Evolutionary conservation across 1,140 invertebrate genomes (phyloP), one percentile per base, ranked within the genome.

Genomic region (Pseudachorutes palmiensis): DNA sequence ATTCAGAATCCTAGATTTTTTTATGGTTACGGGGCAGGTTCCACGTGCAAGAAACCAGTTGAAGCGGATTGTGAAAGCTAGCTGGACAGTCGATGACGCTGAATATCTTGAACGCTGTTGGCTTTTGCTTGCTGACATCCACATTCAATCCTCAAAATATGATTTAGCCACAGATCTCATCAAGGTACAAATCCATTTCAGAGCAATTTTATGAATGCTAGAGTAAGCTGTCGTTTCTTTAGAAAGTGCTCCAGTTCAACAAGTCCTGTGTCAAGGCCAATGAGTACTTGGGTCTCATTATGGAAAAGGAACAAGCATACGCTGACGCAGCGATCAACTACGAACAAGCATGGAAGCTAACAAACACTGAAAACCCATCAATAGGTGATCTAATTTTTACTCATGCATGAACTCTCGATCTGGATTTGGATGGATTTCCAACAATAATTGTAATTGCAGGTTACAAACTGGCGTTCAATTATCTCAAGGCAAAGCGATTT

Each of bases 41-140:
- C 92, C 91, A 49, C 81, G 92, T 64, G 94, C 94, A 0, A 86
- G 94, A 68, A 95, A 94, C 77, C 89, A 96, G 71, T 77, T 98
- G 45, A 98, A 98, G 79, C 81, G 92, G 33, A 85, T 98, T 19
- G 85, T 87, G 2, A 93, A 93, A 74, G 86, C 87, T 64, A 80
- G 81, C 0, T 99, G 96, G 95, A 93, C 86, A 14, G 90, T 93
- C 69, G 91, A 94, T 78, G 94, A 98, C 75, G 93, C 94, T 0
- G 94, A 98, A 75, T 95, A 97, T 77, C 80, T 98, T 45, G 95
- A 98, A 79, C 86, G 88, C 68, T 92, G 91, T 77, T 98, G 95
- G 96, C 76, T 98, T 2, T 80, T 98, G 2, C 80, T 97, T 22
- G 89, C 92, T 0, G 94, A 97, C 70, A 88, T 93, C 72, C 96